Conservation (phyloP, 2,113 vertebrate genomes). For the Scomber colias region DNA sequence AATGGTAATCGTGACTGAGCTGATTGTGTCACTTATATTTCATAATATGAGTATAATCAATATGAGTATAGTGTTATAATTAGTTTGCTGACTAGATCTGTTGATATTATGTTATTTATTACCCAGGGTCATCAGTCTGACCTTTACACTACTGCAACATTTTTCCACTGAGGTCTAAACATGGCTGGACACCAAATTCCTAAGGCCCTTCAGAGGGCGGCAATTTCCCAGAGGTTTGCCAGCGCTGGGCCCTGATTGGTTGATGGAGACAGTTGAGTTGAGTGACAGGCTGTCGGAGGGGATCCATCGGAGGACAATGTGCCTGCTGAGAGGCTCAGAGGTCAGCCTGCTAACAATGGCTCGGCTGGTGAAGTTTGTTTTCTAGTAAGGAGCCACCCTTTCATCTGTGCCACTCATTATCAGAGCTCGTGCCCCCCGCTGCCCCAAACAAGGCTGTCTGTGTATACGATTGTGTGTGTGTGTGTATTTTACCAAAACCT, state of each 20-base stretch:
- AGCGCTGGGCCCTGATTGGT: constrained; percentile 51
- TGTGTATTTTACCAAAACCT: constrained; percentile 47
- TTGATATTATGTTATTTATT: constrained; percentile 45
- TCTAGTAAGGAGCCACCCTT: constrained; percentile 69
- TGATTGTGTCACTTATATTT: too few relatives aligned
- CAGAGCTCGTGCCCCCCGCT: constrained; percentile 67
- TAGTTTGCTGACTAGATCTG: constrained; percentile 25
- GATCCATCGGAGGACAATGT: constrained; percentile 69
- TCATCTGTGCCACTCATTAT: constrained; percentile 81
- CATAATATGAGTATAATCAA: constrained; percentile 10
- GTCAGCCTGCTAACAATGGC: constrained; percentile 78
- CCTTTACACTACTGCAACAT: constrained; percentile 23
- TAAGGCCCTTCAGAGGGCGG: constrained; percentile 21
- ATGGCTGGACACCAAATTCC: constrained; percentile 39
- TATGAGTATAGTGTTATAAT: constrained; percentile 38
- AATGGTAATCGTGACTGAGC: too few relatives aligned
- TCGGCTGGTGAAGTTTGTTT: constrained; percentile 72
- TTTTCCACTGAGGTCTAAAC: constrained; percentile 54
- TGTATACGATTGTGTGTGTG: constrained; percentile 47
- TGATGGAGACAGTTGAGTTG: constrained; percentile 42
- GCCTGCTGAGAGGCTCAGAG: constrained; percentile 71
- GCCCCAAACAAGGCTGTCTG: constrained; percentile 65
- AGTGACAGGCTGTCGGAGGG: constrained; percentile 70
- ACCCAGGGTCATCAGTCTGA: constrained; percentile 24
- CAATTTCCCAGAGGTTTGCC: constrained; percentile 34